Conservation (phyloP, 1,140 invertebrate genomes). For the Elysia chlorotica region DNA sequence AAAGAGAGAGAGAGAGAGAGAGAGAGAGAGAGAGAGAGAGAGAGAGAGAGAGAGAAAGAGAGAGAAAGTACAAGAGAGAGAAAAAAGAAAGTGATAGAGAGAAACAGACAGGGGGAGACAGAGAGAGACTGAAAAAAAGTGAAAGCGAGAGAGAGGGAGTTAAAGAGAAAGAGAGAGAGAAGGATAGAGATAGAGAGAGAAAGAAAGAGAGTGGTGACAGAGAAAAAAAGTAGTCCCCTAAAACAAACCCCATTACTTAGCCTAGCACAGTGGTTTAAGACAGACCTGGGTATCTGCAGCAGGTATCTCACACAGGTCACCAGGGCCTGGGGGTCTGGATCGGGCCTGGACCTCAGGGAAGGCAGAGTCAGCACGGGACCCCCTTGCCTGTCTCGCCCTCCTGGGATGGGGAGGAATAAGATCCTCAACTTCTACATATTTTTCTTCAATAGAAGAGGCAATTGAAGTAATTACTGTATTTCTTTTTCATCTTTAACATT, state of each 20-base stretch:
- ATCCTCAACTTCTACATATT: no score
- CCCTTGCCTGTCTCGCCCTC: conserved; percentile 54
- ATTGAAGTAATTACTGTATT: no score
- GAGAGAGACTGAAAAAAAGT: background rate
- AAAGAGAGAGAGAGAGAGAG: conserved; percentile 20
- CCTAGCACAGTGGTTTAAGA: no score
- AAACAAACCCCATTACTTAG: no score
- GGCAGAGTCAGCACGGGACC: conserved; percentile 58
- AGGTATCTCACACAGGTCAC: conserved; percentile 51
- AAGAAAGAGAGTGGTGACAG: background rate
- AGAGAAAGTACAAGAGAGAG: background rate
- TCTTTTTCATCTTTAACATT: no score
- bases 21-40: conserved; percentile 7
- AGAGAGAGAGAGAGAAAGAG: conserved; percentile 4
- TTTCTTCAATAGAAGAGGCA: no score
- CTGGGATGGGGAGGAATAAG: no score
- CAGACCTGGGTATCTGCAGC: conserved; percentile 54
- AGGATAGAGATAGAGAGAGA: background rate
- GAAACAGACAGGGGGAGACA: background rate
- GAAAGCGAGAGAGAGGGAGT: background rate
- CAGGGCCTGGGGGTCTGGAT: conserved; percentile 45
- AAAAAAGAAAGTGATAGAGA: background rate
- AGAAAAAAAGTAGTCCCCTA: no score
- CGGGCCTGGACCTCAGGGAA: conserved; percentile 31
- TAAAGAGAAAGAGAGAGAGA: background rate